phyloP scores from a whole-genome alignment of 2,797 vertebrate species.

The Threskiornis aethiopicus region DNA sequence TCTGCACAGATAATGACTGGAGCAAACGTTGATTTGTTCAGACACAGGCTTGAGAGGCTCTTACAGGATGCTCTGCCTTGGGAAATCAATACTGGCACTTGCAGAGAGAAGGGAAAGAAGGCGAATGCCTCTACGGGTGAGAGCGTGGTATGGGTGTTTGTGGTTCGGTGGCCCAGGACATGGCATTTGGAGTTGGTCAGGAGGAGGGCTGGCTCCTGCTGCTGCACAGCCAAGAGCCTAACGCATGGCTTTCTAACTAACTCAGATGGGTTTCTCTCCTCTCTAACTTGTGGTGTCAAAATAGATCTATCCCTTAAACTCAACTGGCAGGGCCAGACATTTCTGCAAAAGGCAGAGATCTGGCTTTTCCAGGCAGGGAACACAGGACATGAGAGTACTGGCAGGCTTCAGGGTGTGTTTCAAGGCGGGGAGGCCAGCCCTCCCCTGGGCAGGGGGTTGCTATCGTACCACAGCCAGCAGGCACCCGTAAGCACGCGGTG shows the following conservation, averaged over 20 bases:
- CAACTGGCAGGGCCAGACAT: not conserved
- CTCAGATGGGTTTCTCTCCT: not conserved
- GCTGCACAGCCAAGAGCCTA: not conserved
- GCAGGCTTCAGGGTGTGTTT: not conserved
- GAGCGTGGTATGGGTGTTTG: not conserved
- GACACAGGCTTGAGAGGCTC: not conserved
- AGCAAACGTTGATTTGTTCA: not conserved
- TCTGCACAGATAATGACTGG: not conserved
- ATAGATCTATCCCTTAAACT: not conserved
- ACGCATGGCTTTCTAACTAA: not conserved
- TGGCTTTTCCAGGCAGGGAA: not conserved
- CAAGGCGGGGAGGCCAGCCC: not conserved
- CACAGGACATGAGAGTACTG: not conserved
- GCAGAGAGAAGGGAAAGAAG: not conserved
- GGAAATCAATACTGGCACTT: not conserved
- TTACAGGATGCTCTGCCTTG: not conserved
- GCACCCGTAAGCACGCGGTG: fast-evolving
- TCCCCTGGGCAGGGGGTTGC: fast-evolving
- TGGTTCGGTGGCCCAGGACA: fast-evolving
- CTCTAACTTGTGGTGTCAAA: not conserved
- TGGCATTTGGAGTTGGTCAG: not conserved
- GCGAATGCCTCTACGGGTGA: not conserved
- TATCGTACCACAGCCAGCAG: not conserved
- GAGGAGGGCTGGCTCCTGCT: not conserved
- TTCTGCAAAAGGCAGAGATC: not conserved